Evolutionary conservation across 2,888 invertebrate genomes (phyloP), one percentile per base, ranked within the genome.

Genomic region (Cacoxenus indagator): DNA sequence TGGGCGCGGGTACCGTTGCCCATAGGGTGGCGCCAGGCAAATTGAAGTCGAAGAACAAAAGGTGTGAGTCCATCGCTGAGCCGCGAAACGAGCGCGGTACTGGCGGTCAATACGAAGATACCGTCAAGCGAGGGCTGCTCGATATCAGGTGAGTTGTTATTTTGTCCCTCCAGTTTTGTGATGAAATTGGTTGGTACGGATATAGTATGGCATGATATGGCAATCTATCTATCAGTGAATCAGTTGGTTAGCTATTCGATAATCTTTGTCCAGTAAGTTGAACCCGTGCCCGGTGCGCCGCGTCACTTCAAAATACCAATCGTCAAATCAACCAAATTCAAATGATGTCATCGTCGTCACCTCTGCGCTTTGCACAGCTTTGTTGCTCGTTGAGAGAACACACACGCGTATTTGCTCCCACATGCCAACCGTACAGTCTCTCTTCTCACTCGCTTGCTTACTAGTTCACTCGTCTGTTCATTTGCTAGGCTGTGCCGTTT

Each of bases 321-420:
- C 51, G 51, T 17, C 51, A 22, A 51, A 51, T 51, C 51, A 43
- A 19, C 22, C 22, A 37, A 48, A 37, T 31, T 62, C 55, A 57
- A 68, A 74, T 75, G 80, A 80, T 82, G 82, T 80, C 80, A 80
- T 80, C 81, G 65, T 67, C 67, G 24, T 59, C 61, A 61, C 43
- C 61, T 31, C 43, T 61, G 61, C 61, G 61, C 61, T 17, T 59
- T 59, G 37, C 31, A 59, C 37, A 54, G 24, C 5, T 37, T 37
- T 37, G 37, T 14, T 37, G 19, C 1, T 19, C 22, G 51, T 51
- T 51, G 51, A 22, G 51, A 14, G 51, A 17, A 22, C 51, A 22
- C 48, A 48, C n/a, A 48, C 51, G 19, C 51, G 17, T 8, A 11
- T 19, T 51, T 8, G 8, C 8, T 48, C 4, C 17, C 48, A 17